phyloP scores from a whole-genome alignment of 2,888 invertebrate genomes.

The Drosophila paranaensis region DNA sequence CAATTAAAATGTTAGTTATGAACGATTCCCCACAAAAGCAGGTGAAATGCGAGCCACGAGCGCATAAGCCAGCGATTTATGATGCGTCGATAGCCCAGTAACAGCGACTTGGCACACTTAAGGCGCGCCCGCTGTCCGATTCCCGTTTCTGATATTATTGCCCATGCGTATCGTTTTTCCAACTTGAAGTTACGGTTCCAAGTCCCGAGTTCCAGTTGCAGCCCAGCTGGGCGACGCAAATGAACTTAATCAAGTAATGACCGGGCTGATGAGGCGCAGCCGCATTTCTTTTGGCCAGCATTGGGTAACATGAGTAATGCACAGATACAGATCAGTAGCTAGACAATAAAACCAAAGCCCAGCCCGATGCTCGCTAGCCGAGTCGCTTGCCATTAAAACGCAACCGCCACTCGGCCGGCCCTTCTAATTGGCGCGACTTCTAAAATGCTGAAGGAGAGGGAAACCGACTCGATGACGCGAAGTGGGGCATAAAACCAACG shows the following conservation, averaged over 20 bases:
- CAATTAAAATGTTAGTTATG: slow-evolving; percentile 66
- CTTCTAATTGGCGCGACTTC: slow-evolving; percentile 71
- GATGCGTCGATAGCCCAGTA: slow-evolving; percentile 46
- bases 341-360: slow-evolving; percentile 67
- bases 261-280: slow-evolving; percentile 67
- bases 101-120: slow-evolving; percentile 62
- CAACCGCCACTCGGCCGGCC: slow-evolving; percentile 40
- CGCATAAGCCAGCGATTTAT: slow-evolving; percentile 53
- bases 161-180: slow-evolving; percentile 62
- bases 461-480: slow-evolving; percentile 39
- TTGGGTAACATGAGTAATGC: slow-evolving; percentile 69
- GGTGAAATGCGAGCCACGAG: slow-evolving; percentile 63
- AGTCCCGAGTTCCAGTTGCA: background rate
- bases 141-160: slow-evolving; percentile 40
- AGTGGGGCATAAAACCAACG: slow-evolving; percentile 75
- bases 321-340: slow-evolving; percentile 76
- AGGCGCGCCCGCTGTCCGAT: slow-evolving; percentile 9
- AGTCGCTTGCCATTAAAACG: slow-evolving; percentile 66
- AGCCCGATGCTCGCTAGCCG: slow-evolving; percentile 41
- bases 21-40: slow-evolving; percentile 40
- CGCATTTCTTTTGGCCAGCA: slow-evolving; percentile 59
- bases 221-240: slow-evolving; percentile 53
- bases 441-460: slow-evolving; percentile 3
- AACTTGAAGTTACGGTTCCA: slow-evolving; percentile 26
- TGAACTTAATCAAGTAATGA: slow-evolving; percentile 79